phyloP scores from a whole-genome alignment of 2,888 invertebrate genomes.

The Parnassius glacialis region DNA sequence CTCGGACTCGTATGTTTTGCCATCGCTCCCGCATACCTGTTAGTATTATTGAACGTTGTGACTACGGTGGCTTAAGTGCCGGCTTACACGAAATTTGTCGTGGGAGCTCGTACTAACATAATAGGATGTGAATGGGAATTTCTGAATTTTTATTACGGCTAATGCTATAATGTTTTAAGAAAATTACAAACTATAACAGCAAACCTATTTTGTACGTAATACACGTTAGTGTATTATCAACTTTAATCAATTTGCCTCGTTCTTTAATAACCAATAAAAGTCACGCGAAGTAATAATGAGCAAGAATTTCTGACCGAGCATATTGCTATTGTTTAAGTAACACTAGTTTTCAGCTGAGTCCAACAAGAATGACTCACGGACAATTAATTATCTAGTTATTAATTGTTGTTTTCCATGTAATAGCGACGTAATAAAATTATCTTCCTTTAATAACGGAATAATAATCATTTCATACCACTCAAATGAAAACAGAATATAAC shows the following conservation, averaged over 20 bases:
- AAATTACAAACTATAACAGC: conserved; percentile 12
- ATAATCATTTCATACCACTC: no score
- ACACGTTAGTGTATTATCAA: conserved; percentile 12
- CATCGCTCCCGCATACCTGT: conserved; percentile 88
- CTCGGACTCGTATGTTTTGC: conserved; percentile 90
- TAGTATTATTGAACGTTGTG: conserved; percentile 29
- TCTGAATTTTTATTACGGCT: conserved; percentile 22
- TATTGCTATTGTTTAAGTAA: no score
- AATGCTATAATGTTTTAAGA: conserved; percentile 21
- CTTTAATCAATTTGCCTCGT: conserved; percentile 16
- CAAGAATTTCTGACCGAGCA: no score
- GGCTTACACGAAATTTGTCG: conserved; percentile 23
- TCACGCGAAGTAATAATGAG: no score
- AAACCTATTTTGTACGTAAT: conserved; percentile 11
- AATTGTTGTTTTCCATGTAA: no score
- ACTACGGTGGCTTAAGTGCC: conserved; percentile 20
- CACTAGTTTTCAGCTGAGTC: no score
- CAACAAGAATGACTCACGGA: no score
- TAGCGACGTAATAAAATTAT: no score
- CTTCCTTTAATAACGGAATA: no score
- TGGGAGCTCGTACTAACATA: conserved; percentile 20
- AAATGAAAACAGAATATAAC: no score
- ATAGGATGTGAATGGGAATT: conserved; percentile 13
- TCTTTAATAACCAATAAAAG: not conserved
- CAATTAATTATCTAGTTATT: no score